phyloP scores from a whole-genome alignment of 1,140 invertebrate genomes.

The Drosophila varians region DNA sequence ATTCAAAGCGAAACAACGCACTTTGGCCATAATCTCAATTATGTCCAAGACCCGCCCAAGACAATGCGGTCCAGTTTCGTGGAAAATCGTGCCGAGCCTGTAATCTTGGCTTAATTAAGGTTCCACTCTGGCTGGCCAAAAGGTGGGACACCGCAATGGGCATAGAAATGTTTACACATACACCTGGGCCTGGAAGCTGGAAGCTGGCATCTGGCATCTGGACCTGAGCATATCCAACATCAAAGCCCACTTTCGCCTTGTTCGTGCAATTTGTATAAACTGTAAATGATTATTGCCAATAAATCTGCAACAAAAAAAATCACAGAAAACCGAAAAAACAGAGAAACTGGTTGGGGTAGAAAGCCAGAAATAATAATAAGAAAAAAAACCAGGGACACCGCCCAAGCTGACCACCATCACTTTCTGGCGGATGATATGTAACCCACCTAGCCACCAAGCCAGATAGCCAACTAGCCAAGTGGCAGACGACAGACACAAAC shows the following conservation, averaged over 20 bases:
- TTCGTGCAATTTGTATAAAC: conserved; percentile 68
- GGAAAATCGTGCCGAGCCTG: conserved; percentile 62
- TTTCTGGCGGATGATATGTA: conserved; percentile 53
- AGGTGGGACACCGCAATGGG: conserved; percentile 61
- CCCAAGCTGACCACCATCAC: conserved; percentile 34
- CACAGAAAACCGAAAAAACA: conserved; percentile 27
- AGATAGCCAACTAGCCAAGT: conserved; percentile 1
- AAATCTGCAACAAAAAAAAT: conserved; percentile 49
- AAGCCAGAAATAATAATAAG: conserved; percentile 46
- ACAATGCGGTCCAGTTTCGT: conserved; percentile 53
- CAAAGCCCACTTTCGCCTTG: conserved; percentile 63
- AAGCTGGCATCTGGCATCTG: no score
- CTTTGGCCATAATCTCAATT: conserved; percentile 29
- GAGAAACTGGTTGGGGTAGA: conserved; percentile 72
- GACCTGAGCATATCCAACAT: conserved; percentile 12
- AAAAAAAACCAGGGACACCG: conserved; percentile 58
- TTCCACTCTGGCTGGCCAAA: conserved; percentile 32
- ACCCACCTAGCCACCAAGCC: conserved; percentile 15
- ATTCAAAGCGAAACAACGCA: conserved; percentile 25
- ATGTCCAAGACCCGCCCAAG: conserved; percentile 5
- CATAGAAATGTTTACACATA: conserved; percentile 20
- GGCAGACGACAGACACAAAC: conserved; percentile 33
- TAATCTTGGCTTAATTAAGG: conserved; percentile 71
- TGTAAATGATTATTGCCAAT: conserved; percentile 73
- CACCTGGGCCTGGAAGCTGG: conserved; percentile 15